Evolutionary conservation across 2,113 vertebrate species (phyloP).

Genomic region (Petaurus breviceps): DNA sequence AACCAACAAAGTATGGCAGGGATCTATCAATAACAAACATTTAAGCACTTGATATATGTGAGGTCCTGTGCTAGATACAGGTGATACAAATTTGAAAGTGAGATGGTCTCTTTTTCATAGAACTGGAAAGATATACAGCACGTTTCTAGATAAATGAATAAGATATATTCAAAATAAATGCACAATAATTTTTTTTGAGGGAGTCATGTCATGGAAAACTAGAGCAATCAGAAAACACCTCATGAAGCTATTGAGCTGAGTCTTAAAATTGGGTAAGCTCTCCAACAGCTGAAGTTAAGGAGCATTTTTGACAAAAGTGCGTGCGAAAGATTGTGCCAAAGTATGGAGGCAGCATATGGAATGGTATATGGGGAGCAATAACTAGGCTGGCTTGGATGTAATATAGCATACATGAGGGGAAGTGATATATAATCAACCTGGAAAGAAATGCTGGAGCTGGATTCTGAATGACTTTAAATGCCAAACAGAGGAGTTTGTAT

Average conservation of each 20-base stretch:
- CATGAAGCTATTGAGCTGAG: slow-evolving; percentile 16
- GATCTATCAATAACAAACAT: neutral
- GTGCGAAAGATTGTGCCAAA: neutral
- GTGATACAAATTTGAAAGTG: neutral
- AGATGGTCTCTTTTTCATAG: neutral
- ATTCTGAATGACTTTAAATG: neutral
- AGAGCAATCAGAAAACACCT: neutral
- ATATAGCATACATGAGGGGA: neutral
- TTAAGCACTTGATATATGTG: neutral
- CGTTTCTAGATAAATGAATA: neutral
- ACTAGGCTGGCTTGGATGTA: neutral
- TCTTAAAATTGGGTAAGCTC: neutral
- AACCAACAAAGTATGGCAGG: neutral
- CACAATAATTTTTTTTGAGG: neutral
- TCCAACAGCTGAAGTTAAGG: neutral
- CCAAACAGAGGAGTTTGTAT: neutral
- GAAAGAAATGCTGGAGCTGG: neutral
- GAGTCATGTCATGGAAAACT: neutral
- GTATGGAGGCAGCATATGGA: neutral
- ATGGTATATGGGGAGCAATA: neutral
- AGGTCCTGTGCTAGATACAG: neutral
- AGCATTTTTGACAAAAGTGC: neutral
- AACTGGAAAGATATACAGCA: neutral
- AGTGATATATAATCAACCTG: neutral
- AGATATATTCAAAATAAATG: neutral